Evolutionary conservation across 2,888 invertebrate species (phyloP).

Genomic region (Julus scanicus): DNA sequence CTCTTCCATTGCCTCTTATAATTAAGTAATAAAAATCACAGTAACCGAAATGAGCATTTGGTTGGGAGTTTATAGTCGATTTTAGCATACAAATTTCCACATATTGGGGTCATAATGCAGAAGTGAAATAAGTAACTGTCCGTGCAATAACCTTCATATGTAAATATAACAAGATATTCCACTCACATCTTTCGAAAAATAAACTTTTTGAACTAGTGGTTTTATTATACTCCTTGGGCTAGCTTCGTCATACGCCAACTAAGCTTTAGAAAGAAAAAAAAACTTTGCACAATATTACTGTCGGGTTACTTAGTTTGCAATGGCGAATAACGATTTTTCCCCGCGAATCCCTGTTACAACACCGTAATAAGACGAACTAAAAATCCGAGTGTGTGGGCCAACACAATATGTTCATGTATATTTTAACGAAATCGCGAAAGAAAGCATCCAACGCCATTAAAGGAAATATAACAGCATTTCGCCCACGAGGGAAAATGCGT

Average conservation of each 20-base stretch:
- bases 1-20: background rate
- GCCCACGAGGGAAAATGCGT: background rate
- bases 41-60: background rate
- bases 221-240: conserved; percentile 1
- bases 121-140: background rate
- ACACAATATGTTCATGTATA: background rate
- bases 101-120: background rate
- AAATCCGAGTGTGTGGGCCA: background rate
- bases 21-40: background rate
- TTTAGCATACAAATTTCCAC: background rate
- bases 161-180: background rate
- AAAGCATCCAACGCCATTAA: background rate
- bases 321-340: background rate
- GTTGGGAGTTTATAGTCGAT: background rate
- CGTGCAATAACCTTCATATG: background rate
- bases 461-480: background rate
- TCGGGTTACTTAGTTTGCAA: background rate
- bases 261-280: background rate
- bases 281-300: background rate
- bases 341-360: background rate
- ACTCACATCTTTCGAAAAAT: background rate
- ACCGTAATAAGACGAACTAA: background rate
- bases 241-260: background rate
- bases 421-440: background rate
- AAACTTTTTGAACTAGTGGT: background rate